These are phyloP conservation scores for Mercenaria mercenaria DNA, from an alignment of 1,140 invertebrate genomes.

Conservation along the genomic window DNA sequence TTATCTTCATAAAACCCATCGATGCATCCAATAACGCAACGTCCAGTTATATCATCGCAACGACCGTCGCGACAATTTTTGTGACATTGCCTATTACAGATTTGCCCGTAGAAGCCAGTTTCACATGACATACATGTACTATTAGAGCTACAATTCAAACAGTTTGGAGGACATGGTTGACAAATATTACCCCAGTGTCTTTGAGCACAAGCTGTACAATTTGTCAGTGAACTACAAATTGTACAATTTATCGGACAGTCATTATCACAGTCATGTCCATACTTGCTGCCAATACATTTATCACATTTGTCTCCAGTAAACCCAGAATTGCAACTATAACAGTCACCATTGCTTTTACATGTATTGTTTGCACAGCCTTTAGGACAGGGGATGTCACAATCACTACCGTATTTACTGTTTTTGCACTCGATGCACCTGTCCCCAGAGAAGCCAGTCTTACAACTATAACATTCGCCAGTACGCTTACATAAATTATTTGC, in stretches of 20 bases:
- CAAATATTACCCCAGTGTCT: neutral
- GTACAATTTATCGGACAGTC: neutral
- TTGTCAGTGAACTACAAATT: neutral
- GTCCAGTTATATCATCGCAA: neutral
- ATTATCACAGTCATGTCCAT: neutral
- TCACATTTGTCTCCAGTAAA: neutral
- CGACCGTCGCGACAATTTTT: neutral
- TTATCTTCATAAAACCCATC: neutral
- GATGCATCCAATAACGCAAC: neutral
- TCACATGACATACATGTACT: neutral
- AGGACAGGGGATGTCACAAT: too few relatives aligned
- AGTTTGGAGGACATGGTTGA: neutral
- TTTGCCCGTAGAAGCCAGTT: neutral
- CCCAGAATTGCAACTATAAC: neutral
- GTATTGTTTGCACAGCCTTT: too few relatives aligned
- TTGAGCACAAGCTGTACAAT: neutral
- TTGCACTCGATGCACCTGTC: too few relatives aligned
- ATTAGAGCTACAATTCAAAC: neutral
- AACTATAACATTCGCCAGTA: too few relatives aligned
- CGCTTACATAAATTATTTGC: neutral
- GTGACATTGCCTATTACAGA: neutral
- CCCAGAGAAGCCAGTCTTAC: too few relatives aligned
- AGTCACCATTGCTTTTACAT: too few relatives aligned
- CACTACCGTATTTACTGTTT: too few relatives aligned
- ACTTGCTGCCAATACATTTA: neutral